These are phyloP conservation scores for Lasioglossum vierecki DNA, from an alignment of 2,888 invertebrate genomes.

Conservation along the genomic window DNA sequence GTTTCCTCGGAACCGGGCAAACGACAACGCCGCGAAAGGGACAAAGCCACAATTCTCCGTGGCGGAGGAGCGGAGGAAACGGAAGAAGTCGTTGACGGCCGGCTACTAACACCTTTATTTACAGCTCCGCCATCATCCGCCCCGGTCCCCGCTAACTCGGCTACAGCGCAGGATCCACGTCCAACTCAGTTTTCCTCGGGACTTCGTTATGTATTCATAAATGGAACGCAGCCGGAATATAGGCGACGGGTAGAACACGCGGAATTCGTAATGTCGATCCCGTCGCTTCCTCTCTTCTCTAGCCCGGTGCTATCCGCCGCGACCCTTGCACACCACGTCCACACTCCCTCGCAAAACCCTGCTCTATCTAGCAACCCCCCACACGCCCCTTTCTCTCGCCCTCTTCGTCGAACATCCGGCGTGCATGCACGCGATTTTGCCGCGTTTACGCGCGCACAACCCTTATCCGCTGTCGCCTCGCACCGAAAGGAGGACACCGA, in stretches of 20 bases:
- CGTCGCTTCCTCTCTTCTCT: conserved; percentile 41
- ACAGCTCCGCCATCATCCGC: conserved; percentile 13
- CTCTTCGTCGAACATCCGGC: conserved; percentile 37
- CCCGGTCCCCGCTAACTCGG: conserved; percentile 24
- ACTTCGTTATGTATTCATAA: conserved; percentile 80
- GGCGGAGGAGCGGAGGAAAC: conserved; percentile 14
- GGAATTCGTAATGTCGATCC: conserved; percentile 77
- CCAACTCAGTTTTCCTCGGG: conserved; percentile 66
- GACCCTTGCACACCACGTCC: conserved; percentile 2
- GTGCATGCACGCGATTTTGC: conserved; percentile 54
- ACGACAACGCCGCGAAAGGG: conserved; percentile 53
- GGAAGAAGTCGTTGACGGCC: conserved; percentile 49
- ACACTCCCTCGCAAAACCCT: not conserved
- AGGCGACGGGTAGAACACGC: conserved; percentile 70
- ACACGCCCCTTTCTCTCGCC: conserved; percentile 2
- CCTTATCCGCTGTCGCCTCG: conserved; percentile 31
- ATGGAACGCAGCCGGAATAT: conserved; percentile 76
- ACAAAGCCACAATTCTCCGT: conserved; percentile 20
- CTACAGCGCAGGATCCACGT: conserved; percentile 49
- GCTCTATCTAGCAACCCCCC: conserved; percentile 2
- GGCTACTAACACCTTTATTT: conserved; percentile 55
- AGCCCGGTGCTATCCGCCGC: conserved; percentile 7
- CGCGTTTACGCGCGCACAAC: conserved; percentile 36
- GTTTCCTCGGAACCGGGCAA: conserved; percentile 48
- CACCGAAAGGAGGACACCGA: conserved; percentile 32